Base-by-base conservation (phyloP, 2,797 vertebrate genomes). In the Aldrovandia affinis region DNA sequence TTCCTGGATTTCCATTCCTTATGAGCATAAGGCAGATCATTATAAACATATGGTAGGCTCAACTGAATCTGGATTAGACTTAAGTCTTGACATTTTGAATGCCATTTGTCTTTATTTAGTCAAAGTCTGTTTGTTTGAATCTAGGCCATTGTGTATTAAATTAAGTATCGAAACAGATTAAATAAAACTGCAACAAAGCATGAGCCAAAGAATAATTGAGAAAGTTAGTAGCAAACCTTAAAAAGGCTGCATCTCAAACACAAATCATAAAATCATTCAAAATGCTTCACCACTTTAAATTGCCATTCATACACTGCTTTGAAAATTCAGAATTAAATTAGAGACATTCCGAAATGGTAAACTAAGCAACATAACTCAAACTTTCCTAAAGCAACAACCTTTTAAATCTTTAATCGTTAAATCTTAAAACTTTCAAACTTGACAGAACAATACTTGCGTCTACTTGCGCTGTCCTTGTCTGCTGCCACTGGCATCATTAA, bases 61-160 rank as follows among this genome's bases (percentile, higher is more conserved):
- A n/a, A n/a, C n/a, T n/a, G n/a, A n/a, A n/a, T n/a, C n/a, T n/a
- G n/a, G n/a, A n/a, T n/a, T n/a, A n/a, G n/a, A n/a, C n/a, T n/a
- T n/a, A n/a, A n/a, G n/a, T n/a, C n/a, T n/a, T n/a, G n/a, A n/a
- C n/a, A n/a, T n/a, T n/a, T n/a, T n/a, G n/a, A n/a, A n/a, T n/a
- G n/a, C n/a, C n/a, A n/a, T n/a, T n/a, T n/a, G n/a, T n/a, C n/a
- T n/a, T n/a, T n/a, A n/a, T n/a, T n/a, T n/a, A n/a, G n/a, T n/a
- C n/a, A n/a, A n/a, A n/a, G n/a, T n/a, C n/a, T n/a, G n/a, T n/a
- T n/a, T n/a, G n/a, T n/a, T n/a, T n/a, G n/a, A n/a, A n/a, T n/a
- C n/a, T n/a, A n/a, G n/a, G n/a, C n/a, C 86, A 84, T 36, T 83
- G 83, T 82, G 88, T 86, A 83, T 86, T 87, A 84, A 86, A 80